Conservation (phyloP, 2,797 vertebrate species). For the Pyrocephalus nanus region DNA sequence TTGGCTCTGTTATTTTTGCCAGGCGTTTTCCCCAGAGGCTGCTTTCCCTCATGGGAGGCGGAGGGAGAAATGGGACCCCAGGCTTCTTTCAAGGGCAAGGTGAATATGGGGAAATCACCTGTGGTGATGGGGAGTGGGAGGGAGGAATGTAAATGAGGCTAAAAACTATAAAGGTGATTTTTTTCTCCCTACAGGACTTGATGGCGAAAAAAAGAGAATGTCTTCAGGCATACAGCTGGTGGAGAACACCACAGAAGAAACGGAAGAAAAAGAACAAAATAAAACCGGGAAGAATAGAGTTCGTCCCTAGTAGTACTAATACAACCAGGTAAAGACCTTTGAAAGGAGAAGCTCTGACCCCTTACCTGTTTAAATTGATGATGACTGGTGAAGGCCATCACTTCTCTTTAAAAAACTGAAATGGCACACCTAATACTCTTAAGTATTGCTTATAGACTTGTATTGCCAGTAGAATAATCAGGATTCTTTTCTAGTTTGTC, state of each 20-base stretch:
- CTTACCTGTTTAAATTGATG: background rate
- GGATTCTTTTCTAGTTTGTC: background rate
- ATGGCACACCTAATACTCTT: background rate
- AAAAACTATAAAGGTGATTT: constrained; percentile 66
- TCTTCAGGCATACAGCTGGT: constrained; percentile 73
- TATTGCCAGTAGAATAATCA: background rate
- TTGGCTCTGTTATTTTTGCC: constrained; percentile 79
- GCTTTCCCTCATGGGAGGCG: constrained; percentile 79
- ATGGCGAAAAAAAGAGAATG: constrained; percentile 72
- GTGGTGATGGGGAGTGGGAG: constrained; percentile 77
- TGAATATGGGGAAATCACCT: constrained; percentile 78
- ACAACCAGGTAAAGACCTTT: constrained; percentile 63
- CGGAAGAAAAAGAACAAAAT: constrained; percentile 75
- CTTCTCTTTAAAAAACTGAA: background rate
- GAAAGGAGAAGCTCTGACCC: background rate
- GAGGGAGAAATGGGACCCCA: constrained; percentile 78
- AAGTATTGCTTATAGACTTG: background rate
- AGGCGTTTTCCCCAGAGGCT: constrained; percentile 78
- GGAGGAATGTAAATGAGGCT: constrained; percentile 74
- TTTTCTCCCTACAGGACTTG: constrained; percentile 67
- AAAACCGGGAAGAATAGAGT: constrained; percentile 72
- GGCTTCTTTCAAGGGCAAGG: constrained; percentile 78
- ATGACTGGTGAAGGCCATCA: background rate
- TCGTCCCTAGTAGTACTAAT: constrained; percentile 61
- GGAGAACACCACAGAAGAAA: constrained; percentile 72